A percentile compares a stretch with the other conserved stretches of the same genome.
Evolutionary conservation across 1,140 invertebrate species (phyloP).

Genomic region (Teleogryllus occipitalis): DNA sequence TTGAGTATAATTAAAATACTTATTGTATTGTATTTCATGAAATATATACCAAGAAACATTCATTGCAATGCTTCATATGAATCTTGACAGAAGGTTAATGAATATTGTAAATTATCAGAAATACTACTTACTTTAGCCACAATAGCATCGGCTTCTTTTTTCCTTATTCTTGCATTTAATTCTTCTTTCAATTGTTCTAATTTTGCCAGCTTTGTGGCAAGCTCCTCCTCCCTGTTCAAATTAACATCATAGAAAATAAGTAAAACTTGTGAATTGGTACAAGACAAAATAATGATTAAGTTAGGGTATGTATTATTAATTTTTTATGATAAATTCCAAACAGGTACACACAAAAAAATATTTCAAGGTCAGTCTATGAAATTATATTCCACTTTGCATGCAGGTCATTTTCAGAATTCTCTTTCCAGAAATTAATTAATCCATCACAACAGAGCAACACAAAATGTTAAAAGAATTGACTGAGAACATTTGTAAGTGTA

Average conservation of each 20-base stretch:
- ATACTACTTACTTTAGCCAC: conserved; percentile 45
- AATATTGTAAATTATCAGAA: not conserved
- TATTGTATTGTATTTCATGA: conserved; percentile 11
- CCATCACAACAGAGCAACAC: too few relatives aligned
- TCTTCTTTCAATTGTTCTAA: conserved; percentile 56
- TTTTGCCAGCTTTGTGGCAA: conserved; percentile 52
- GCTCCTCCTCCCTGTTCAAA: conserved; percentile 44
- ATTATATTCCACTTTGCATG: not conserved
- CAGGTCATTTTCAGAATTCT: not conserved
- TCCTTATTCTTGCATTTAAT: conserved; percentile 49
- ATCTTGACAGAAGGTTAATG: not conserved
- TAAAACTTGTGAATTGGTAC: not conserved
- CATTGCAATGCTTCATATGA: not conserved
- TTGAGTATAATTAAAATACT: not conserved
- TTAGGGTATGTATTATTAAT: not conserved
- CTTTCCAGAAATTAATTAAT: not conserved
- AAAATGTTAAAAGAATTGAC: too few relatives aligned
- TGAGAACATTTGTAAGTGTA: too few relatives aligned
- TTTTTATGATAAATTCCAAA: not conserved
- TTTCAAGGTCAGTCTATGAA: not conserved
- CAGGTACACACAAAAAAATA: not conserved
- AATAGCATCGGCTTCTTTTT: conserved; percentile 49
- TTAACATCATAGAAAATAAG: not conserved
- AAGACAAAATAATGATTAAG: not conserved
- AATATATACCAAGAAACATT: not conserved